phyloP scores from a whole-genome alignment of 1,140 invertebrate genomes.

The Babylonia areolata region DNA sequence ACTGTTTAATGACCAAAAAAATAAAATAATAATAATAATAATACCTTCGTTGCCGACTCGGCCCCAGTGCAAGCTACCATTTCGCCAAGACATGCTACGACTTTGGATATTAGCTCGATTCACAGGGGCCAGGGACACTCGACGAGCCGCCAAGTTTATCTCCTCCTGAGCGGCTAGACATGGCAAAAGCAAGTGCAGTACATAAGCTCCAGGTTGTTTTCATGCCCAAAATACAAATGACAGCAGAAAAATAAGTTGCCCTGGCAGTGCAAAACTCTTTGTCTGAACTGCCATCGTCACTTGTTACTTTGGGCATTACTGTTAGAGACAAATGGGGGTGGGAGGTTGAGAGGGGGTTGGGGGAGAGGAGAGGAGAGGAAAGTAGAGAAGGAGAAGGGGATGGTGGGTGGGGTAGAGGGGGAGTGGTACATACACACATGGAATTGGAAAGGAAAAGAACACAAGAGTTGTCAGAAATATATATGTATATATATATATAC shows the following conservation, averaged over 20 bases:
- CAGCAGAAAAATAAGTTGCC: not conserved
- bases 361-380: not conserved
- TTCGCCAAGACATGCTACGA: slow-evolving; percentile 75
- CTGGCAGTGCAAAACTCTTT: not conserved
- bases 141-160: slow-evolving; percentile 72
- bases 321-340: not conserved
- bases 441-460: not conserved
- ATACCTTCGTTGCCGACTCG: slow-evolving; percentile 72
- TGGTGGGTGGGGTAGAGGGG: not conserved
- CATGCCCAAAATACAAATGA: slow-evolving; percentile 41
- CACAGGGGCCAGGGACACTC: slow-evolving; percentile 73
- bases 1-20: not conserved
- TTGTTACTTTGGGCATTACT: slow-evolving; percentile 16
- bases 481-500: too few relatives aligned
- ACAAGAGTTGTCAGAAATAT: not conserved
- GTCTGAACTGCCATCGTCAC: not conserved
- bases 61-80: slow-evolving; percentile 74
- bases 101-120: slow-evolving; percentile 73
- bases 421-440: not conserved
- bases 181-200: slow-evolving; percentile 49
- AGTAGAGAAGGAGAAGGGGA: not conserved
- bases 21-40: not conserved
- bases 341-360: not conserved
- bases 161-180: slow-evolving; percentile 68
- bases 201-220: slow-evolving; percentile 31